A percentile compares a stretch with the other conserved stretches of the same genome.
Conservation (phyloP, 2,888 invertebrate genomes). For the Diarsia dahlii region DNA sequence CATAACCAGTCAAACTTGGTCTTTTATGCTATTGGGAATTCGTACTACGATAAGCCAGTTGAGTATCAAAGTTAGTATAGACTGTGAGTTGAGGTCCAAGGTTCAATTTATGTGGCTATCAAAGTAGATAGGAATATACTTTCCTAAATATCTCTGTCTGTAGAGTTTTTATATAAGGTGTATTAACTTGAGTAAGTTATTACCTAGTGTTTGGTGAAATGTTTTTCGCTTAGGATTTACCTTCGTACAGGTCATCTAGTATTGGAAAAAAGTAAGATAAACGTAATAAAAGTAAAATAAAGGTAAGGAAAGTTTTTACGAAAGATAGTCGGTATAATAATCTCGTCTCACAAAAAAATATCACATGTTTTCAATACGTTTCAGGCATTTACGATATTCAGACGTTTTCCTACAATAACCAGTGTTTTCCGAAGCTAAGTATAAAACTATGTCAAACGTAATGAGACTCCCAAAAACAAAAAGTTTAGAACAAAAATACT, state of each 20-base stretch:
- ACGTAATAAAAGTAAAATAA: neutral
- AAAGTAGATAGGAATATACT: neutral
- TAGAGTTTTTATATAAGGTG: neutral
- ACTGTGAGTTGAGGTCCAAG: slow-evolving; percentile 2
- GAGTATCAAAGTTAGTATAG: neutral
- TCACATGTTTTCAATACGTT: neutral
- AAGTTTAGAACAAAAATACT: slow-evolving; percentile 59
- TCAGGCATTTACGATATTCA: neutral
- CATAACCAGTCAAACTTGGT: neutral
- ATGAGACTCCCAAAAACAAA: slow-evolving; percentile 33
- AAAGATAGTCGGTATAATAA: no score
- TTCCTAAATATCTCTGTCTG: neutral
- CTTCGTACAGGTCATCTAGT: neutral
- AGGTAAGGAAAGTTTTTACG: neutral
- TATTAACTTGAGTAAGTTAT: neutral
- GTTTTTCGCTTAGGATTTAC: neutral
- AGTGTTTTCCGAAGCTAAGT: slow-evolving; percentile 7
- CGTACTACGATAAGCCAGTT: neutral
- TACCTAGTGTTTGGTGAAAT: neutral
- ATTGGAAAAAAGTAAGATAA: neutral
- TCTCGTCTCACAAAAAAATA: neutral
- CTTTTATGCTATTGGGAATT: neutral
- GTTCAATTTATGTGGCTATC: neutral
- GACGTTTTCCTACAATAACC: neutral
- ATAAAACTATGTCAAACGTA: slow-evolving; percentile 26